phyloP scores from a whole-genome alignment of 2,888 invertebrate genomes.

The Lepidochrysops patricia region DNA sequence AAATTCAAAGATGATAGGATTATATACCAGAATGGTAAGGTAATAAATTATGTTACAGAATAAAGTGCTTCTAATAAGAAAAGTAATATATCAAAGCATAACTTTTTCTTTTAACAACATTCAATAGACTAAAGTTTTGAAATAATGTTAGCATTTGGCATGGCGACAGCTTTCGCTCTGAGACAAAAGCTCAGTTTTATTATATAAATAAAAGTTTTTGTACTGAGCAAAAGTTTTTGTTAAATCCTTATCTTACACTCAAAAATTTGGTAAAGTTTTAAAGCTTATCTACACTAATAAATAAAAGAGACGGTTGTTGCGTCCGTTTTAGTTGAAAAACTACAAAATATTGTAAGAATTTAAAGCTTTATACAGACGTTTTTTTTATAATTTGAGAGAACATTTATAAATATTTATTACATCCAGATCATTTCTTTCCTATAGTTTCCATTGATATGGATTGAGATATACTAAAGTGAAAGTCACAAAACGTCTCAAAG shows the following conservation, averaged over 20 bases:
- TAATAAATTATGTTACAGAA: neutral
- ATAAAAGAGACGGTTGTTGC: neutral
- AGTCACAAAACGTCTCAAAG: neutral
- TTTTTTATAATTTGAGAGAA: neutral
- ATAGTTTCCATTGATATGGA: too few species aligned
- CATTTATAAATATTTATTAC: too few species aligned
- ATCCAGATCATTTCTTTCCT: too few species aligned
- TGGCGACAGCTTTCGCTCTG: neutral
- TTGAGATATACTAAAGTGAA: too few species aligned
- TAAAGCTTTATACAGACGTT: neutral
- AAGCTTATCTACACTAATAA: slow-evolving; percentile 2
- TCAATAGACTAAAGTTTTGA: neutral
- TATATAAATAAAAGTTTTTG: neutral
- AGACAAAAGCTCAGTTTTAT: slow-evolving; percentile 2
- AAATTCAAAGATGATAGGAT: too few species aligned
- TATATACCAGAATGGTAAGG: neutral
- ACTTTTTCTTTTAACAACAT: neutral
- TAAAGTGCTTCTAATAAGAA: neutral
- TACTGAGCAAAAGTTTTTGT: neutral
- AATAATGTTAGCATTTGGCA: slow-evolving; percentile 3
- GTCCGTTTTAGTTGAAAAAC: neutral
- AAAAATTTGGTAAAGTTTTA: neutral
- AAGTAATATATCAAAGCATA: neutral
- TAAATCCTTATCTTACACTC: neutral
- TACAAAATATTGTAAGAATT: neutral